Evolutionary conservation across 2,888 invertebrate genomes (phyloP).

Genomic region (Drepana falcataria): DNA sequence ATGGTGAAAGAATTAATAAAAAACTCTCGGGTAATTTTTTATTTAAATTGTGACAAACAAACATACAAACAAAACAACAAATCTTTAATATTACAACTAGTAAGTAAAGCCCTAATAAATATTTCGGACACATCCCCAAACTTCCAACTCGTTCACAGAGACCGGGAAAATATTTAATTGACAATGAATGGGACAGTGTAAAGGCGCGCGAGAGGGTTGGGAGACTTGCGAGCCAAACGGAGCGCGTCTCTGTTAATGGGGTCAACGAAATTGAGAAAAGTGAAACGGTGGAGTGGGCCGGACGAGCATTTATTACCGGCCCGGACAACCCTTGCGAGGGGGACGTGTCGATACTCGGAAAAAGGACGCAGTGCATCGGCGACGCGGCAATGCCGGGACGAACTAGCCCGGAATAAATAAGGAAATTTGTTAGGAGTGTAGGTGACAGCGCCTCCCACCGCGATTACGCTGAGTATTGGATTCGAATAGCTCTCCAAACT

Average conservation of each 20-base stretch:
- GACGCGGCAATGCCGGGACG: conserved; percentile 16
- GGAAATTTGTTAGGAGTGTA: conserved; percentile 40
- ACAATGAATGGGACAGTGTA: conserved; percentile 59
- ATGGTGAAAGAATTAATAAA: too few species aligned
- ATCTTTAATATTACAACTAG: conserved; percentile 29
- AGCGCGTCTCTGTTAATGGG: conserved; percentile 61
- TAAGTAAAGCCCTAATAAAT: too few species aligned
- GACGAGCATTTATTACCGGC: conserved; percentile 51
- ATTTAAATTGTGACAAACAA: too few species aligned
- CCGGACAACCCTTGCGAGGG: conserved; percentile 34
- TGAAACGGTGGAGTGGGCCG: conserved; percentile 54
- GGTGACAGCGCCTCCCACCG: conserved; percentile 29
- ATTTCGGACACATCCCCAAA: conserved; percentile 32
- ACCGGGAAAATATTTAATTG: conserved; percentile 56
- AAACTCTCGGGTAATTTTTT: too few species aligned
- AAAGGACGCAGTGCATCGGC: conserved; percentile 21
- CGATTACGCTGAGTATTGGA: conserved; percentile 22
- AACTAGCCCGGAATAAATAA: conserved; percentile 46
- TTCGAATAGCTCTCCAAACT: conserved; percentile 14
- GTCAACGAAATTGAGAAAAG: conserved; percentile 73
- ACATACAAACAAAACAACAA: conserved; percentile 2
- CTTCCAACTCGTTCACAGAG: conserved; percentile 35
- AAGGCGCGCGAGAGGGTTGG: conserved; percentile 49
- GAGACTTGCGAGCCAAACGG: conserved; percentile 54
- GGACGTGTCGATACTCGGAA: conserved; percentile 28